Base-by-base conservation (phyloP, 2,113 vertebrate species). In the Hemicordylus capensis region DNA sequence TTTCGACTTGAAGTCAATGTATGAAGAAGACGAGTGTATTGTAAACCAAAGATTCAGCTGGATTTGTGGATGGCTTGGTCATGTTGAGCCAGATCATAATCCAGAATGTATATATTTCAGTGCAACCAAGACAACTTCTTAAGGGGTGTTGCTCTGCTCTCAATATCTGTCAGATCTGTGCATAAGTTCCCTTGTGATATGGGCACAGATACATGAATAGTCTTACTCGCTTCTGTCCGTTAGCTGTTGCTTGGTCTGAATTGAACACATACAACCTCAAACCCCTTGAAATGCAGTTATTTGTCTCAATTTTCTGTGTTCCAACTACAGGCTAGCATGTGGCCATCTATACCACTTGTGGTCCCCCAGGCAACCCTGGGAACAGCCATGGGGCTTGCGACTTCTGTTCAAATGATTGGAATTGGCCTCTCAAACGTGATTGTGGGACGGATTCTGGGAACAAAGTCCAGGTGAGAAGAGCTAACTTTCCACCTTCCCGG, bases 261-360 rank as follows among this genome's bases (percentile, higher is more conserved):
- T 26, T 81, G 74, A 34, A n/a, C 9, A 14, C 26, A 3, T 51
- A 15, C 17, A 54, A 54, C 42, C 3, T 5, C 24, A 10, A 76
- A 2, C 37, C 6, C 54, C 7, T 17, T 79, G 66, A 34, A 48
- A 58, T 64, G 24, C 0, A 56, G 54, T 2, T 22, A 26, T 15
- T 24, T 44, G 15, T 28, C 48, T 73, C 66, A 37, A 42, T 9
- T 3, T 3, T 26, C 14, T 46, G 17, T 58, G 11, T 67, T 85
- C 58, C 51, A 26, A 56, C 63, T 4, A 1, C 93, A 98, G 97
- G 94, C 96, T 1, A 97, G 97, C 80, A 96, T 97, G 97, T 98
- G 97, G 97, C 96, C 97, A 1, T 97, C 97, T 2, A 97, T 97
- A 63, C 96, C 95, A 0, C 95, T 98, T 2, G 96, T 98, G 44